phyloP scores from a whole-genome alignment of 2,888 invertebrate species.

The Drosophila sordidapex region DNA sequence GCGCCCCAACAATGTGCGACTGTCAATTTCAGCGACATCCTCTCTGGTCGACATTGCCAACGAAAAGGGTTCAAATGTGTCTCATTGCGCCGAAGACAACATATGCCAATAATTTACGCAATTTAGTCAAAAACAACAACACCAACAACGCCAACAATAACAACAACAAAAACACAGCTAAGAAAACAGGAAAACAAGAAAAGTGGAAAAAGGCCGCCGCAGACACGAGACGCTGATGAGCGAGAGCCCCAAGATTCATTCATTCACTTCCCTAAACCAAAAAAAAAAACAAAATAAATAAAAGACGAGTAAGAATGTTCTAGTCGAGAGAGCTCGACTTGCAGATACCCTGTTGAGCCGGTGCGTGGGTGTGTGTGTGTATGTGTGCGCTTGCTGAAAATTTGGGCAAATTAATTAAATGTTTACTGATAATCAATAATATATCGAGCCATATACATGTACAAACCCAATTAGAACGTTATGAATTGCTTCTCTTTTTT shows the following conservation, averaged over 20 bases:
- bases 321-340: not conserved
- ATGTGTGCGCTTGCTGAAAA: too few species aligned
- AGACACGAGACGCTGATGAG: conserved; percentile 8
- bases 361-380: not conserved
- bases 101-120: conserved; percentile 80
- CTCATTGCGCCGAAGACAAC: conserved; percentile 77
- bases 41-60: conserved; percentile 45
- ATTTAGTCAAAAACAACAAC: conserved; percentile 62
- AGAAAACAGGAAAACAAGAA: conserved; percentile 18
- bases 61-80: conserved; percentile 80
- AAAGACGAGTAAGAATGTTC: not conserved
- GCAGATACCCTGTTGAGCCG: not conserved
- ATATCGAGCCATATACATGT: not conserved
- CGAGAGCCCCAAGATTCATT: conserved; percentile 39
- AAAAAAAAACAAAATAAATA: conserved; percentile 10
- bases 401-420: not conserved
- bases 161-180: conserved; percentile 9
- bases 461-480: not conserved
- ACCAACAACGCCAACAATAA: conserved; percentile 26
- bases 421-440: not conserved
- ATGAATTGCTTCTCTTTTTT: not conserved
- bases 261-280: conserved; percentile 29
- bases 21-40: conserved; percentile 75
- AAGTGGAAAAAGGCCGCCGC: conserved; percentile 26
- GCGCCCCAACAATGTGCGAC: conserved; percentile 67